Evolutionary conservation across 2,113 vertebrate species (phyloP), one percentile per base, ranked within the genome.

Genomic region (Mastomys coucha): DNA sequence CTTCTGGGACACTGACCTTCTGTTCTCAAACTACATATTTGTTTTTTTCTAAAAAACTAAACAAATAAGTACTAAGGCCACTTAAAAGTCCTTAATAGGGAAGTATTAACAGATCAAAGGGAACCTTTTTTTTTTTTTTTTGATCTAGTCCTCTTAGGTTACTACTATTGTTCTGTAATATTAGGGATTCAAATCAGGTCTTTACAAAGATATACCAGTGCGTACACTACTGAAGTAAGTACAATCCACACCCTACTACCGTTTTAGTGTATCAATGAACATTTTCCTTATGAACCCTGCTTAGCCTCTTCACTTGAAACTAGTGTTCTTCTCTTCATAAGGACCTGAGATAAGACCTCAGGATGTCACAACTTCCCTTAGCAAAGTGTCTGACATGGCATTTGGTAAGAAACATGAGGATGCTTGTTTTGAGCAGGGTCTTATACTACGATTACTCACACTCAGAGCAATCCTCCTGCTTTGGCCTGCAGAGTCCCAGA

Each of bases 31-130:
- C 39, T 77, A 91, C 31, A 6, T 28, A 26, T 65, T 65, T 65
- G 26, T 28, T 65, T 65, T 63, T 24, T 63, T 10, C 67, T 95
- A 45, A 69, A 17, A 42, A 28, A 88, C 89, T 91, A 63, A 89
- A 78, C n/a, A 89, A 92, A 78, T 70, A 93, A 91, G 87, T 53
- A 94, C n/a, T 93, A 72, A 72, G 45, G 51, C 63, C 31, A 89
- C 90, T 73, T 63, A 42, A 70, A 24, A 69, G 42, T 94, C 80
- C 84, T 92, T 67, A 70, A 39, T 60, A 65, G 36, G 24, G 45
- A 51, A n/a, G 39, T 86, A 86, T 65, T 88, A 85, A 88, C 20
- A 95, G 26, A 95, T 81, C 7, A 84, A 92, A 91, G 93, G 77
- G 45, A 80, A 94, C 75, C 69, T 82, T 89, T n/a, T 69, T 45